Base-by-base conservation (phyloP, 2,797 vertebrate species). In the Acrocephalus scirpaceus region DNA sequence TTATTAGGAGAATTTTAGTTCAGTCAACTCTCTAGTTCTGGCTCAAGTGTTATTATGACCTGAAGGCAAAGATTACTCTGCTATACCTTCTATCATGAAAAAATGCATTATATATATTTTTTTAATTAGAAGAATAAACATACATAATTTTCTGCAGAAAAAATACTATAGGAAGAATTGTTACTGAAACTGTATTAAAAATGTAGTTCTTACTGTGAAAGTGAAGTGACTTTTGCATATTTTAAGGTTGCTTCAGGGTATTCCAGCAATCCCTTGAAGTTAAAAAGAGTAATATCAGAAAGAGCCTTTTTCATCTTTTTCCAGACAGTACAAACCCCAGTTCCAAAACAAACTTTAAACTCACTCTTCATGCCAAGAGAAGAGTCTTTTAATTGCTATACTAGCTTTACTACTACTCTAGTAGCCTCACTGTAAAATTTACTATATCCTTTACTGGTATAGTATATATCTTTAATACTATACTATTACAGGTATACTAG, bases 171-270 rank as follows among this genome's bases (percentile, higher is more conserved):
- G 54, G 70, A 86, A 13, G 42, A 78, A 86, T 54, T 57, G 17
- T 84, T 81, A 81, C 47, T 84, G 62, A 88, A 91, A 92, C 9
- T 29, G 19, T 51, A 88, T 84, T 86, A 76, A 93, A 94, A 93
- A 66, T 5, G 2, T n/a, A 67, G 40, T 70, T 93, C 56, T 86
- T 70, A 66, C 66, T 47, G 34, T 60, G 72, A 80, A 81, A 61
- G 71, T 82, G 86, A 92, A 84, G 92, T 61, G 67, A 66, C 56
- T 78, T 74, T 84, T 93, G 48, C 85, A 86, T 94, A 86, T 86
- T 94, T 92, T 90, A 90, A 92, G 16, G 73, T 62, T 93, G 69
- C 89, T 91, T 78, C 60, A 73, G 85, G 86, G 73, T 73, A 84
- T 86, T 81, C 62, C 73, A 94, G 87, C 54, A 92, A 90, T 5